Conservation (phyloP, 2,797 vertebrate species). For the Myotis myotis region DNA sequence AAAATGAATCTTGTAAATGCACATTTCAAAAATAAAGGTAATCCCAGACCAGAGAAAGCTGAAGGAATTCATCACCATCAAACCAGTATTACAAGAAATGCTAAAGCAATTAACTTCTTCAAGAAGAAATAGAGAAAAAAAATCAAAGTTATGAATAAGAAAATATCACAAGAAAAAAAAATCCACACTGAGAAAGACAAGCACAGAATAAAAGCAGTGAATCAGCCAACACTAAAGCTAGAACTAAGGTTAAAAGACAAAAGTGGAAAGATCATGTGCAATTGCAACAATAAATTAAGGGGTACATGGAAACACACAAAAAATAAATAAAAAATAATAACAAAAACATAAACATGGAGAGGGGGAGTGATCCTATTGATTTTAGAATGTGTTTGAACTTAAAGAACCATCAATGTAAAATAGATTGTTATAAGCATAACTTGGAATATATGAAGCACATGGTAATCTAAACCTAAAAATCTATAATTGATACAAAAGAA, state of each 20-base stretch:
- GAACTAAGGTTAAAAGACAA: neutral
- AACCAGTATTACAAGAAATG: neutral
- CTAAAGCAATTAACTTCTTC: neutral
- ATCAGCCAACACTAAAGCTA: neutral
- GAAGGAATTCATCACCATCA: neutral
- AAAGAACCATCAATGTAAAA: neutral
- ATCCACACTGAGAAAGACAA: neutral
- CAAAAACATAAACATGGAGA: neutral
- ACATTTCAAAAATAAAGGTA: neutral
- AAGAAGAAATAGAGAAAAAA: neutral
- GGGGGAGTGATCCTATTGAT: neutral
- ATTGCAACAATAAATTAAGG: neutral
- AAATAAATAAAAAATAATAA: neutral
- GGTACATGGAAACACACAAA: neutral
- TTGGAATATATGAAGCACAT: neutral
- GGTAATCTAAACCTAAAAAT: neutral
- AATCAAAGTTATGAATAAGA: neutral
- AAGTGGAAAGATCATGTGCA: neutral
- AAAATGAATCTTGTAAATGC: neutral
- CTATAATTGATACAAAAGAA: neutral
- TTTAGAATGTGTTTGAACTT: neutral
- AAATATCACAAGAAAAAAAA: neutral
- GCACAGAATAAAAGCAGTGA: neutral
- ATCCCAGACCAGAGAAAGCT: neutral
- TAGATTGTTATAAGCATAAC: neutral